These are phyloP conservation scores for Balearica regulorum DNA, from an alignment of 2,797 vertebrate species.

Conservation along the genomic window DNA sequence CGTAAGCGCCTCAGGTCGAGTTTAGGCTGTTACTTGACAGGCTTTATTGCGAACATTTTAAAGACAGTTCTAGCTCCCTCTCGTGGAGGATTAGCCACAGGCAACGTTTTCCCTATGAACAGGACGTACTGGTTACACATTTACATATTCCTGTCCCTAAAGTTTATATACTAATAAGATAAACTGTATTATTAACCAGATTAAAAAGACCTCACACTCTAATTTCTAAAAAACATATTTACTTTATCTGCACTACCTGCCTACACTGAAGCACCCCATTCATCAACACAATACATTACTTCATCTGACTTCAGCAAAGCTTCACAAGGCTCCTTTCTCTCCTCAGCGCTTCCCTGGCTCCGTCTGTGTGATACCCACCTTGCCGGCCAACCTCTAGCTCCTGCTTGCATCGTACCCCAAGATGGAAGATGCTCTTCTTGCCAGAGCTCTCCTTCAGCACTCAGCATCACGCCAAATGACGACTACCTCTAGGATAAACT, in stretches of 20 bases:
- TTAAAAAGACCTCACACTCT: neutral
- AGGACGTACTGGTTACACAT: rapidly evolving
- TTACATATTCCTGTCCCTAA: neutral
- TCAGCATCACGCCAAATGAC: neutral
- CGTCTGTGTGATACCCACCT: neutral
- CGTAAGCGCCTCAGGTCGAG: too few species aligned
- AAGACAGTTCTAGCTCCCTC: conserved; percentile 58
- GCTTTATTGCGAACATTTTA: neutral
- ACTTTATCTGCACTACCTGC: neutral
- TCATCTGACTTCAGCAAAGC: neutral
- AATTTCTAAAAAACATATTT: neutral
- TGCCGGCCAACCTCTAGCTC: neutral
- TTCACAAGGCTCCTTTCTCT: neutral
- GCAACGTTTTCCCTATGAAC: neutral
- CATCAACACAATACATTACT: neutral
- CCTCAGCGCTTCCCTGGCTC: neutral
- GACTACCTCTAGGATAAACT: neutral
- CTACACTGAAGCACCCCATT: neutral
- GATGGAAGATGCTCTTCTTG: neutral
- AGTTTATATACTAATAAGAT: neutral
- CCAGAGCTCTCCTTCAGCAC: neutral
- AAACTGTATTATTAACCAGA: neutral
- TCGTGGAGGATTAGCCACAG: neutral
- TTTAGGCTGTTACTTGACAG: rapidly evolving
- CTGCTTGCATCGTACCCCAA: neutral